These are phyloP conservation scores for Colius striatus DNA, from an alignment of 2,113 vertebrate genomes.

Conservation along the genomic window DNA sequence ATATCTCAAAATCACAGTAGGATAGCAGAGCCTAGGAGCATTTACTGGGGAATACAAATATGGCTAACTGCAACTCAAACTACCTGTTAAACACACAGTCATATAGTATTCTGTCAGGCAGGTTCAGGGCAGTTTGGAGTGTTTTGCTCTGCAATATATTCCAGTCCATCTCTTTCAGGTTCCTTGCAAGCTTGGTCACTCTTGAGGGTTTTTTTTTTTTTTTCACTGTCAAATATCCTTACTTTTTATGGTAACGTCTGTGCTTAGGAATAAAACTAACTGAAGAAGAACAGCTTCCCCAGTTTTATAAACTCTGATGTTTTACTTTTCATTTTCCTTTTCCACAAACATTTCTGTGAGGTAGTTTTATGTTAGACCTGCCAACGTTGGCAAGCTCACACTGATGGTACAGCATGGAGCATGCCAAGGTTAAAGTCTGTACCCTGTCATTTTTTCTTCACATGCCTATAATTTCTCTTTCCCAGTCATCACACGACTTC, in stretches of 20 bases:
- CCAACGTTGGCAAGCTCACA: background rate
- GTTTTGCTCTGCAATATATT: background rate
- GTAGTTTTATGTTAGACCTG: background rate
- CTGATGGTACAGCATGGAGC: background rate
- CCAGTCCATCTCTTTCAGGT: background rate
- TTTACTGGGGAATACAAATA: constrained; percentile 67
- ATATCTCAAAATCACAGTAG: constrained; percentile 71
- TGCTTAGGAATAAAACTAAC: background rate
- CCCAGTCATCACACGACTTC: background rate
- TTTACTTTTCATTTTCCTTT: background rate
- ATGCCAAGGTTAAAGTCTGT: background rate
- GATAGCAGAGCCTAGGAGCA: constrained; percentile 50
- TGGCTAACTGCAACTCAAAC: constrained; percentile 39
- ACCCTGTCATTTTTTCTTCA: background rate
- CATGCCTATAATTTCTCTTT: background rate
- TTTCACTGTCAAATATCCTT: background rate
- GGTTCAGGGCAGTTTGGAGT: background rate
- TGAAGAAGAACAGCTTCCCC: background rate
- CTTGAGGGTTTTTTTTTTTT: background rate
- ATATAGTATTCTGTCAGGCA: constrained; percentile 52
- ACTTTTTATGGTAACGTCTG: background rate
- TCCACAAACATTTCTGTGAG: background rate
- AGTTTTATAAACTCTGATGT: background rate
- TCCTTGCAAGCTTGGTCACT: background rate
- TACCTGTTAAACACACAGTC: constrained; percentile 54